These are phyloP conservation scores for Sipha maydis DNA, from an alignment of 2,888 invertebrate species.

Conservation along the genomic window DNA sequence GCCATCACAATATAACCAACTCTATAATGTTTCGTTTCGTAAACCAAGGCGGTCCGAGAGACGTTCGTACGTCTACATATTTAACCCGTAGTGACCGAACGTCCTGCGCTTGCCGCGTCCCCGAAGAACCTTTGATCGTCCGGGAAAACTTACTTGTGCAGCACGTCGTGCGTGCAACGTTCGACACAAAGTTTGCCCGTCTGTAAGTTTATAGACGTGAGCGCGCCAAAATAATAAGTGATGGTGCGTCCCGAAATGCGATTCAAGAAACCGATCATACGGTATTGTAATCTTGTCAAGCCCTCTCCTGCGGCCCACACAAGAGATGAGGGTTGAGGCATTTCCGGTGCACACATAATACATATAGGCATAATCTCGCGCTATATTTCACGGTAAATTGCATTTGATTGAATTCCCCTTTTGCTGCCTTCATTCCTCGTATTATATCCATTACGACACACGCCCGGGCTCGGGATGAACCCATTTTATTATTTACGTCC, in stretches of 20 bases:
- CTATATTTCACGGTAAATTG: conserved; percentile 64
- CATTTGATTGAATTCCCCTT: conserved; percentile 63
- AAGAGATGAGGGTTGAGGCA: neutral
- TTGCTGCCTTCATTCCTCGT: neutral
- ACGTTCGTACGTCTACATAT: neutral
- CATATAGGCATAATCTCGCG: conserved; percentile 36
- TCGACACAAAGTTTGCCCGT: neutral
- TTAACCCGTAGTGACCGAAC: neutral
- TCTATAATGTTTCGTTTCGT: neutral
- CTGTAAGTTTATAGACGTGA: neutral
- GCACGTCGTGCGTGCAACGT: neutral
- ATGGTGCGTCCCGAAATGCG: conserved; percentile 42
- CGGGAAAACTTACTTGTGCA: neutral
- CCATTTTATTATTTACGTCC: conserved; percentile 28
- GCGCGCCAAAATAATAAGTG: conserved; percentile 33
- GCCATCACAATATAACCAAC: neutral
- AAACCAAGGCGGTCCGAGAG: neutral
- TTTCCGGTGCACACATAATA: conserved; percentile 17
- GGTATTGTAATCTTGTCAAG: conserved; percentile 39
- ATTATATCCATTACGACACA: conserved; percentile 18
- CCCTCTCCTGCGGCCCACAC: neutral
- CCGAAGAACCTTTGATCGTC: conserved; percentile 7
- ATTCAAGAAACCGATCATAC: conserved; percentile 38
- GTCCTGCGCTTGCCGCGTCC: neutral
- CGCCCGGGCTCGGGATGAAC: conserved; percentile 7